phyloP scores from a whole-genome alignment of 1,140 invertebrate genomes.

The Hycleus cichorii region DNA sequence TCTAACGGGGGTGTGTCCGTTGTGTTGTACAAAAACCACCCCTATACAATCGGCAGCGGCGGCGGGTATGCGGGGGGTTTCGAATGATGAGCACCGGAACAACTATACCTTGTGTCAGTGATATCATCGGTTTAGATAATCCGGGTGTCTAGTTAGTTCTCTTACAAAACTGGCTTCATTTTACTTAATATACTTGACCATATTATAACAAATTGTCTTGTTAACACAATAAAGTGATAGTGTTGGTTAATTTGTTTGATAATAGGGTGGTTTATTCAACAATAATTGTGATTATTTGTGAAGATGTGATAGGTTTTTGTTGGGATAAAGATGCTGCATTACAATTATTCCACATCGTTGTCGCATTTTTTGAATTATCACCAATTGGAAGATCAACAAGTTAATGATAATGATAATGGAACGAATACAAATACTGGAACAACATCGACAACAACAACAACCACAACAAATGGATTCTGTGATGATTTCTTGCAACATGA shows the following conservation, averaged over 20 bases:
- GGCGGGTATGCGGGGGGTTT: constrained; percentile 22
- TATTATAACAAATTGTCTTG: neutral
- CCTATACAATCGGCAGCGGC: constrained; percentile 1
- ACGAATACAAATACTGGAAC: too few relatives aligned
- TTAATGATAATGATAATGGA: constrained; percentile 18
- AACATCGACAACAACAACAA: neutral
- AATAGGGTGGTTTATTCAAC: too few relatives aligned
- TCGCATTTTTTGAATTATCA: constrained; percentile 38
- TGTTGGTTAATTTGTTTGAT: too few relatives aligned
- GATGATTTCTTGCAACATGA: constrained; percentile 29
- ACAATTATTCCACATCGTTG: constrained; percentile 36
- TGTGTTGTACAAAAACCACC: constrained; percentile 17
- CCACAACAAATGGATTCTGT: constrained; percentile 22
- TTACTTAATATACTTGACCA: constrained; percentile 4
- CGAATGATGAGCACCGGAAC: constrained; percentile 29
- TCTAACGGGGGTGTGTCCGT: constrained; percentile 21
- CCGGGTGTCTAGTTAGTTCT: constrained; percentile 1
- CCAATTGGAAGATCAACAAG: constrained; percentile 29
- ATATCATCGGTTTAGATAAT: constrained; percentile 31
- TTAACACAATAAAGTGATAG: neutral
- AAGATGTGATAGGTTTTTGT: too few relatives aligned
- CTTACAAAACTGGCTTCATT: neutral
- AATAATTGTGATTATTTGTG: too few relatives aligned
- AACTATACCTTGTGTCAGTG: constrained; percentile 30
- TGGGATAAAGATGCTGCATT: constrained; percentile 16